phyloP scores from a whole-genome alignment of 2,888 invertebrate species.

The Mythimna impura region DNA sequence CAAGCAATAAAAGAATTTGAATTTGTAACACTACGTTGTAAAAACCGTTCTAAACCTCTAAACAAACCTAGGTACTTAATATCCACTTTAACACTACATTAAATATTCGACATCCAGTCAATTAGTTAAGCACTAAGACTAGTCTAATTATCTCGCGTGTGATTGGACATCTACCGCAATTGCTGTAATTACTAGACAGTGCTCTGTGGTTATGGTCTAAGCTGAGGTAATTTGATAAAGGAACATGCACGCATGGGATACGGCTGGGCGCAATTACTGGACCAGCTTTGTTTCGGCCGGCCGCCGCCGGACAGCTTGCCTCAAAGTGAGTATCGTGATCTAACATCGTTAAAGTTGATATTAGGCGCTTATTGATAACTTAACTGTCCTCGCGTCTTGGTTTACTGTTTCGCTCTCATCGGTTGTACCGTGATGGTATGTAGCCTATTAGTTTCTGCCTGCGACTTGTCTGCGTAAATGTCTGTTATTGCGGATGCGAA shows the following conservation, averaged over 20 bases:
- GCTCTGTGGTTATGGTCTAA: constrained; percentile 49
- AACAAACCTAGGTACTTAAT: neutral
- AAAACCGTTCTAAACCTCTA: neutral
- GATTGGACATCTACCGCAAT: constrained; percentile 55
- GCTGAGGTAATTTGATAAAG: constrained; percentile 49
- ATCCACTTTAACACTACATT: neutral
- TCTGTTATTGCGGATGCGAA: no score
- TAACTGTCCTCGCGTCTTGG: no score
- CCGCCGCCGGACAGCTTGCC: neutral
- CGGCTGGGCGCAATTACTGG: constrained; percentile 14
- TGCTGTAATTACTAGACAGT: constrained; percentile 54
- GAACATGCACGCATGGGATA: constrained; percentile 4
- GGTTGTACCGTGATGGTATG: no score
- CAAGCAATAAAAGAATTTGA: no score
- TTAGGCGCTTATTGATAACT: constrained; percentile 5
- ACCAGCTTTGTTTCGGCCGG: constrained; percentile 21
- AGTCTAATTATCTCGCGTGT: constrained; percentile 53
- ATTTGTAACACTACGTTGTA: no score
- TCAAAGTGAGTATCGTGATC: constrained; percentile 6
- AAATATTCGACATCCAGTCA: constrained; percentile 23
- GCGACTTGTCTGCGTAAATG: no score
- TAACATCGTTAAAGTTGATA: constrained; percentile 34
- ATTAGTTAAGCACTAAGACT: constrained; percentile 37
- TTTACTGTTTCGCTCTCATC: no score
- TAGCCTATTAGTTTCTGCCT: no score